phyloP scores from a whole-genome alignment of 1,140 invertebrate species.

The Cherax destructor region DNA sequence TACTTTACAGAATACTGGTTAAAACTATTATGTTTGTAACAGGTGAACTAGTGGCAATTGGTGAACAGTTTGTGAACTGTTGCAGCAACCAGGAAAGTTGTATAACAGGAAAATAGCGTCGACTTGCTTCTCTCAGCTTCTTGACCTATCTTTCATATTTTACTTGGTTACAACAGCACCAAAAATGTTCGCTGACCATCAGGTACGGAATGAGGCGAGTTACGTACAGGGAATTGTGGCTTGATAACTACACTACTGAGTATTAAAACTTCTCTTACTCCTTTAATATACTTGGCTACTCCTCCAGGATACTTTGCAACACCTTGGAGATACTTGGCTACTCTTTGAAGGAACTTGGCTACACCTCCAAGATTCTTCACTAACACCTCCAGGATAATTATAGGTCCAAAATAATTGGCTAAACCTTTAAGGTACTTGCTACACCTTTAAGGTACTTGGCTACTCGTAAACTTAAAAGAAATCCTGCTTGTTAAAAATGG shows the following conservation, averaged over 20 bases:
- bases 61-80: neutral
- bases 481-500: neutral
- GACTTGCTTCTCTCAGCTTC: neutral
- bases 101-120: neutral
- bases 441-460: neutral
- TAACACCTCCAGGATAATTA: no score
- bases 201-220: constrained; percentile 17
- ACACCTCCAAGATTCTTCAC: no score
- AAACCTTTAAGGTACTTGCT: neutral
- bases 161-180: neutral
- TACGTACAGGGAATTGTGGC: neutral
- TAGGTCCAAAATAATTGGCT: no score
- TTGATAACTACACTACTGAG: constrained; percentile 15
- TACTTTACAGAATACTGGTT: no score
- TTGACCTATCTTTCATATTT: neutral
- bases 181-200: neutral
- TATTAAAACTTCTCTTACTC: constrained; percentile 2
- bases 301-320: neutral
- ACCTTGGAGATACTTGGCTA: neutral
- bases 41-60: neutral
- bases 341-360: no score
- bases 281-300: neutral
- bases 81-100: neutral
- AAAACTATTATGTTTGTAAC: no score
- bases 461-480: neutral